These are phyloP conservation scores for Chloroclystis v-ata DNA, from an alignment of 2,888 invertebrate genomes.

Conservation along the genomic window DNA sequence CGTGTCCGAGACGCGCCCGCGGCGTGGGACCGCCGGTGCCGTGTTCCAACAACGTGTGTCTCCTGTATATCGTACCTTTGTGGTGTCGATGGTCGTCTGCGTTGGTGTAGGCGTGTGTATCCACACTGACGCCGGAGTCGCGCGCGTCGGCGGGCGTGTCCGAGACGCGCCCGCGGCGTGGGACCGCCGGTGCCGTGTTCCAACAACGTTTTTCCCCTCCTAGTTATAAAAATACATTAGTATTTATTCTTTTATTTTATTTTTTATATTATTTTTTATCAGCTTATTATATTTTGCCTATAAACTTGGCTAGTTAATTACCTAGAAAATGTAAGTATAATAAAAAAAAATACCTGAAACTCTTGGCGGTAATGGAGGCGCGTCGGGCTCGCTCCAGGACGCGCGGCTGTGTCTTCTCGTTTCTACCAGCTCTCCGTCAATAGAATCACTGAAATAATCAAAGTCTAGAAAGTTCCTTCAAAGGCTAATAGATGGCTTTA, in stretches of 20 bases:
- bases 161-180: constrained; percentile 56
- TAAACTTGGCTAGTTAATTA: too few species aligned
- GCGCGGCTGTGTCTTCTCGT: constrained; percentile 72
- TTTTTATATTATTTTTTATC: too few species aligned
- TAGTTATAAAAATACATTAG: too few species aligned
- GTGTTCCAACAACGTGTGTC: constrained; percentile 55
- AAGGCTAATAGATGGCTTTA: too few species aligned
- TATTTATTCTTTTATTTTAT: too few species aligned
- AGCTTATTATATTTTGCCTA: too few species aligned
- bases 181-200: constrained; percentile 55
- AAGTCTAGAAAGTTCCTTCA: too few species aligned
- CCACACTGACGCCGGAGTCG: constrained; percentile 68
- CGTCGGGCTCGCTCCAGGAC: constrained; percentile 76
- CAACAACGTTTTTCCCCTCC: constrained; percentile 56
- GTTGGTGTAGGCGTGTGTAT: constrained; percentile 61
- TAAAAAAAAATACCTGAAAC: constrained; percentile 84
- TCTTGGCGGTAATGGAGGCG: constrained; percentile 89
- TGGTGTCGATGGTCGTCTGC: constrained; percentile 52
- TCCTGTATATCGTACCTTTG: constrained; percentile 52
- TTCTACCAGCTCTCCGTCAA: constrained; percentile 77
- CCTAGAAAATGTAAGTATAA: too few species aligned
- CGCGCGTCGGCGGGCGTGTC: constrained; percentile 62
- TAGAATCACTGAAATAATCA: constrained; percentile 48
- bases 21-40: constrained; percentile 56
- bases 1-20: constrained; percentile 57